These are phyloP conservation scores for Sinotaia quadrata DNA, from an alignment of 2,888 invertebrate species.

Conservation along the genomic window DNA sequence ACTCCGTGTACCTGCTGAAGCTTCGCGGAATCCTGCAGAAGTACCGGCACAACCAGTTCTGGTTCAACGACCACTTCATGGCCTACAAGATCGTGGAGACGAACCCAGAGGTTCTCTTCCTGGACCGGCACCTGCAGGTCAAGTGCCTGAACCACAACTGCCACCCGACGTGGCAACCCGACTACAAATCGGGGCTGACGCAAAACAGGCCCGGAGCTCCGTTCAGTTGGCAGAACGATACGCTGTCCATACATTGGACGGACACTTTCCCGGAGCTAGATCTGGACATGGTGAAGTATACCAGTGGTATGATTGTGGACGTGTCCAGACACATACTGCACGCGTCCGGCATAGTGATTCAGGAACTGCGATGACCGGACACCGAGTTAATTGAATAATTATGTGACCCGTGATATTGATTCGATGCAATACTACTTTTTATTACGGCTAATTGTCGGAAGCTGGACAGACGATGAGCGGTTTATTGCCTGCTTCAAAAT, in stretches of 20 bases:
- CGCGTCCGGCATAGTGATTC: conserved; percentile 37
- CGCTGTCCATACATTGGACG: conserved; percentile 40
- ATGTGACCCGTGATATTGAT: not conserved
- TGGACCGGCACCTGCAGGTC: conserved; percentile 42
- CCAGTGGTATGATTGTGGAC: conserved; percentile 41
- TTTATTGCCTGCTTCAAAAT: no score
- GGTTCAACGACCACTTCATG: conserved; percentile 44
- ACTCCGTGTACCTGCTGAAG: conserved; percentile 38
- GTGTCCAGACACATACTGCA: conserved; percentile 35
- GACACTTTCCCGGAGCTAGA: conserved; percentile 43
- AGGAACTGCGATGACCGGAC: conserved; percentile 29
- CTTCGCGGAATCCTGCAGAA: conserved; percentile 35
- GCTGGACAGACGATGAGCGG: no score
- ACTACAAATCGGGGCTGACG: conserved; percentile 33
- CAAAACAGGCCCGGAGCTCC: conserved; percentile 39
- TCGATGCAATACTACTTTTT: not conserved
- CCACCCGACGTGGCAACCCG: conserved; percentile 43
- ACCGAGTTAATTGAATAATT: not conserved
- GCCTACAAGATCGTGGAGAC: conserved; percentile 39
- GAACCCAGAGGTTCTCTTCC: conserved; percentile 30
- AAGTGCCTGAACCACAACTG: conserved; percentile 43
- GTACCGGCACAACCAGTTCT: conserved; percentile 33
- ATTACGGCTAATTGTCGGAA: no score
- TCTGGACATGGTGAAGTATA: conserved; percentile 44
- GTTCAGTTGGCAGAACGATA: conserved; percentile 43